These are phyloP conservation scores for Caenorhabditis sp. DNA, from an alignment of 2,888 invertebrate genomes.

Conservation along the genomic window DNA sequence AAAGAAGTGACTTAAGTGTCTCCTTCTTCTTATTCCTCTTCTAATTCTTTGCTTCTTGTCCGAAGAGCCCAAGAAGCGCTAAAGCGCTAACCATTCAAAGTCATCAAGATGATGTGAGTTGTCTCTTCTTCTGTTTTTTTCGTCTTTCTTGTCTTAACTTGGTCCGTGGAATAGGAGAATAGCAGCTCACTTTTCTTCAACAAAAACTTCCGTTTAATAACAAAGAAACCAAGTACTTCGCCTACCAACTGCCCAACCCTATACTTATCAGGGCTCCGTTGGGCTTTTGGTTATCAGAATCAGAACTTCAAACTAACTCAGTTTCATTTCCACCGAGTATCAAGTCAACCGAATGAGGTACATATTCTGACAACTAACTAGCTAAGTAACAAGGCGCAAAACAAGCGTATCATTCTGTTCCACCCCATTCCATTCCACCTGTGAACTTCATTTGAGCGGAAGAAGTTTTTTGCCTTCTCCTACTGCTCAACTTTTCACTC, in stretches of 20 bases:
- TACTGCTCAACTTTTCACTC: too few species aligned
- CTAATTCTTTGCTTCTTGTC: conserved; percentile 19
- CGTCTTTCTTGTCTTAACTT: conserved; percentile 23
- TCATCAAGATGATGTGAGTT: conserved; percentile 62
- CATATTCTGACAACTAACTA: conserved; percentile 9
- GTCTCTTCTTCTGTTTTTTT: conserved; percentile 21
- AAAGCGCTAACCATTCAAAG: conserved; percentile 44
- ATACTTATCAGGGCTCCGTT: conserved; percentile 22
- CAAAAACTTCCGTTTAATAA: conserved; percentile 21
- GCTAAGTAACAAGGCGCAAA: too few species aligned
- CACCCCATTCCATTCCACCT: conserved; percentile 49
- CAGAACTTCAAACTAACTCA: too few species aligned
- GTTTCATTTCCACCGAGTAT: too few species aligned
- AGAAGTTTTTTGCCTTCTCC: not conserved
- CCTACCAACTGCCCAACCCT: conserved; percentile 18
- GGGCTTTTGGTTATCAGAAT: not conserved
- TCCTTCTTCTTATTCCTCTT: not conserved
- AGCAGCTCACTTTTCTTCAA: too few species aligned
- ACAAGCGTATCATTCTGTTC: conserved; percentile 45
- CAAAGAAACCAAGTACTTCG: conserved; percentile 5
- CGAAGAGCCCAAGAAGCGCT: not conserved
- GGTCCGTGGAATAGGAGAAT: conserved; percentile 49
- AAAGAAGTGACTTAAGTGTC: not conserved
- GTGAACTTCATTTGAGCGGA: conserved; percentile 29
- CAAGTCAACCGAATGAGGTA: conserved; percentile 7